Base-by-base conservation (phyloP, 2,888 invertebrate genomes). In the Apodemia duryi region DNA sequence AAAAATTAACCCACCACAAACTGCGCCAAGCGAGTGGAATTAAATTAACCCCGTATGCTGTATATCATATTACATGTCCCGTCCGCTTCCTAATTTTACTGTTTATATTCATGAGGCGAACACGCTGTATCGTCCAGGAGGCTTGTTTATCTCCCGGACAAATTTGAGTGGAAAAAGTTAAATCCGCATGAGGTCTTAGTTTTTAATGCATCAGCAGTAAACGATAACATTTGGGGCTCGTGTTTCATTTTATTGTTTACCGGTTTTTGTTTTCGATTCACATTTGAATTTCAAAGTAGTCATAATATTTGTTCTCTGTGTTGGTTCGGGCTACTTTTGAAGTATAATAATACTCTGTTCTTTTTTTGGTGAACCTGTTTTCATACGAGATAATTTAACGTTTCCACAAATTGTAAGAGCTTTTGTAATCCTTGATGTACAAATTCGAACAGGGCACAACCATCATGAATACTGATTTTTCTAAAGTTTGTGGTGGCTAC, bases 21-120 rank as follows among this genome's bases (percentile, higher is more conserved):
- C 41, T 60, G 21, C 63, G 49, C 62, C 65, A 65, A 73, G 74
- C 74, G 74, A 77, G 78, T 74, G 75, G 81, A 87, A 88, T 87
- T 84, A 87, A 88, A 88, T 89, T 86, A 86, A 80, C 75, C 82
- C 71, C 46, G 46, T 29, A 80, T 78, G 82, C 77, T 83, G 84
- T 87, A 80, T 84, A 85, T 86, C 85, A 88, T 85, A 84, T 77
- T 73, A 76, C 74, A 73, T 72, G 75, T 71, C 76, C 69, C 73
- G 77, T 71, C 74, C 73, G 75, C 71, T 72, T 74, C 81, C 83
- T 90, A 90, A 90, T 90, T 88, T 79, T 78, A 85, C 87, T 85
- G 88, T 90, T 90, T 88, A 88, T 88, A 90, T 91, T 89, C 90
- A 90, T 88, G 81, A 79, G 11, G 43, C 43, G 10, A 43, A 43